Percentiles rank a stretch among this genome's conserved stretches.
Evolutionary conservation across 2,797 vertebrate species (phyloP).

Genomic region (Anguilla megastoma): DNA sequence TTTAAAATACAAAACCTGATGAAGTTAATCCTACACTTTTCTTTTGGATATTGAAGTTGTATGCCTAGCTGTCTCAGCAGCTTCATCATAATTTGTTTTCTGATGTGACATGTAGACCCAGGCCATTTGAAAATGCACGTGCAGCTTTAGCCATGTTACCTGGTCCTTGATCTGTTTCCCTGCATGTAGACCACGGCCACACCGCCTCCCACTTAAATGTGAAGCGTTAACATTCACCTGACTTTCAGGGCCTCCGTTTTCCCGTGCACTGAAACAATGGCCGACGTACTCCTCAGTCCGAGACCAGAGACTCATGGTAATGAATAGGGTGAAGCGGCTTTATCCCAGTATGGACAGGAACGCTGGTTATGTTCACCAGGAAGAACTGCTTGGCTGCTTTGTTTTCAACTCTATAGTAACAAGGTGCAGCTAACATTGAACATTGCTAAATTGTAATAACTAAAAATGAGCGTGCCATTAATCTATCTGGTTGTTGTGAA

Average conservation of each 20-base stretch:
- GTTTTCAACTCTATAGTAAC: neutral
- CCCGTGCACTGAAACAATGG: neutral
- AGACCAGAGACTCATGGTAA: neutral
- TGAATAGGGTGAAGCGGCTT: neutral
- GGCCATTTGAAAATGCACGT: neutral
- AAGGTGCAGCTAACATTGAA: neutral
- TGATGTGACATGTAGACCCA: neutral
- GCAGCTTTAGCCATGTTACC: neutral
- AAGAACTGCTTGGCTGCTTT: neutral
- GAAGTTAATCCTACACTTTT: neutral
- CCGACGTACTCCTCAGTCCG: neutral
- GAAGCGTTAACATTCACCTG: neutral
- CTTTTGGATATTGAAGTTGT: neutral
- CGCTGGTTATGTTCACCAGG: neutral
- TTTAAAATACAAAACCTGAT: neutral
- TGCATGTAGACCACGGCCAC: no score
- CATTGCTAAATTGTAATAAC: neutral
- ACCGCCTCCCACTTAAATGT: no score
- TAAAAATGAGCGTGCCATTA: neutral
- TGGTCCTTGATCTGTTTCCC: neutral
- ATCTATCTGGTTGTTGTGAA: neutral
- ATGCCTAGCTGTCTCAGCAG: neutral
- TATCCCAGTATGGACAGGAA: neutral
- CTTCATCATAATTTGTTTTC: neutral
- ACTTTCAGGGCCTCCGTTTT: neutral